Evolutionary conservation across 2,888 invertebrate genomes (phyloP).

Genomic region (Meliscaeva auricollis): DNA sequence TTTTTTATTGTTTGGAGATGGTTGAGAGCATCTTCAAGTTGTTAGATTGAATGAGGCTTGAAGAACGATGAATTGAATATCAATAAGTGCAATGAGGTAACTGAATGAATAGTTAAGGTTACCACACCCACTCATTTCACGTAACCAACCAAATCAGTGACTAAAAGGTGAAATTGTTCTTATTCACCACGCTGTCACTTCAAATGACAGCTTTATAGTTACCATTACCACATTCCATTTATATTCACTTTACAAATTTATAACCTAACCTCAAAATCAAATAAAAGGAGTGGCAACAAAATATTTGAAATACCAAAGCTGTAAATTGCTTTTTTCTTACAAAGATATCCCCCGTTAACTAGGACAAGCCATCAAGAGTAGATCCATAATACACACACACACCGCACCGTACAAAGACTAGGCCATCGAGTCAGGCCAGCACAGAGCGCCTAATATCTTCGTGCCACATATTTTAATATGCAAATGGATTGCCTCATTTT

Average conservation of each 20-base stretch:
- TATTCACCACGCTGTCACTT: neutral
- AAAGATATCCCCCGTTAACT: slow-evolving; percentile 4
- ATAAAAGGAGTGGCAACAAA: slow-evolving; percentile 33
- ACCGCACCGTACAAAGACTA: neutral
- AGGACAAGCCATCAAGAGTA: slow-evolving; percentile 17
- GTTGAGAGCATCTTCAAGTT: slow-evolving; percentile 18
- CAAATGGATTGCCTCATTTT: slow-evolving; percentile 35
- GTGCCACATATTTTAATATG: slow-evolving; percentile 40
- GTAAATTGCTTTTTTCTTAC: neutral
- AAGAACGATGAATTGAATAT: neutral
- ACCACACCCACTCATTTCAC: neutral
- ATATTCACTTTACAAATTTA: neutral
- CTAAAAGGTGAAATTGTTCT: too few relatives aligned
- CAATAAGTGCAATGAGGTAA: slow-evolving; percentile 7
- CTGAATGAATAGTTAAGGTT: neutral
- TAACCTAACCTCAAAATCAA: slow-evolving; percentile 13
- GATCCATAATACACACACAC: too few relatives aligned
- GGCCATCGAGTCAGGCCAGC: neutral
- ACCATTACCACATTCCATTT: slow-evolving; percentile 11
- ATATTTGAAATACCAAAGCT: slow-evolving; percentile 21
- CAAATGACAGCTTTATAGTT: neutral
- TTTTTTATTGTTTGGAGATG: neutral
- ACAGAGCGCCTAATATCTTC: slow-evolving; percentile 20
- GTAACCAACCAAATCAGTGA: neutral
- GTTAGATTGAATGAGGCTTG: neutral